Evolutionary conservation across 2,113 vertebrate genomes (phyloP).

Genomic region (Crypturellus undulatus): DNA sequence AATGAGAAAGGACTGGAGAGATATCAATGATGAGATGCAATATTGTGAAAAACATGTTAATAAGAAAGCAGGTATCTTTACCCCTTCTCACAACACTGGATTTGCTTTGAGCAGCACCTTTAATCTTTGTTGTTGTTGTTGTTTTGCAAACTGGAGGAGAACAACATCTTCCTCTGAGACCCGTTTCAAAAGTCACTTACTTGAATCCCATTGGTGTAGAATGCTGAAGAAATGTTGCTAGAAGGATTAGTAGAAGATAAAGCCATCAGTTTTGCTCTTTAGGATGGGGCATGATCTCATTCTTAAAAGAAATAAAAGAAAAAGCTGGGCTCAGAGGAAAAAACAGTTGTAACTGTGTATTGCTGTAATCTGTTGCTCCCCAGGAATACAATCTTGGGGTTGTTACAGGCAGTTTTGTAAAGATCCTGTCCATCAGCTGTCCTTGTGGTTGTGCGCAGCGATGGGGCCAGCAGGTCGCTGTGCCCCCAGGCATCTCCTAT

Average conservation of each 20-base stretch:
- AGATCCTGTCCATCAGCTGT: neutral
- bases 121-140: neutral
- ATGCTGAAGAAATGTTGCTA: neutral
- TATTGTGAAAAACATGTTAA: neutral
- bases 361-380: neutral
- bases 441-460: accelerated
- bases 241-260: neutral
- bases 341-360: neutral
- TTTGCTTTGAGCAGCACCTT: neutral
- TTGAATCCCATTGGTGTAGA: neutral
- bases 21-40: neutral
- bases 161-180: neutral
- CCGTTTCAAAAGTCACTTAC: neutral
- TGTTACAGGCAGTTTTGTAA: neutral
- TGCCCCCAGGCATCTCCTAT: neutral
- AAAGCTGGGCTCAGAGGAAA: neutral
- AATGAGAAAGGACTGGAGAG: neutral
- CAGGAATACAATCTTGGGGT: neutral
- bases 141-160: neutral
- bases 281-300: neutral
- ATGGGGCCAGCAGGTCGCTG: accelerated
- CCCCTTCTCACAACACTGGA: neutral
- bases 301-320: neutral
- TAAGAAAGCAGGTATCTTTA: neutral
- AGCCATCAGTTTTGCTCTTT: neutral